These are phyloP conservation scores for Hemichromis elongatus DNA, from an alignment of 2,113 vertebrate genomes.

Conservation along the genomic window DNA sequence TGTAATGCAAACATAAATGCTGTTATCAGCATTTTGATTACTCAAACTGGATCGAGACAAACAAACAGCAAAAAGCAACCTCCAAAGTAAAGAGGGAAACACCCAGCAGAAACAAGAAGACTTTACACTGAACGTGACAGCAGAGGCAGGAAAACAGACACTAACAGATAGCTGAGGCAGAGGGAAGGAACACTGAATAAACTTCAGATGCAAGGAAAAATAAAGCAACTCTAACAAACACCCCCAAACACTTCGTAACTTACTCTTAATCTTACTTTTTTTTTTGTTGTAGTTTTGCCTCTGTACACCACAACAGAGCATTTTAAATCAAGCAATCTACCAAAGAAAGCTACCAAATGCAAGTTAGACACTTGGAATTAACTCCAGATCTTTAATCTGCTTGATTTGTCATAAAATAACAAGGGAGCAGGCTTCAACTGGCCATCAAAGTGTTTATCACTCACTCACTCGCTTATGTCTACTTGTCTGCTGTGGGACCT, in stretches of 20 bases:
- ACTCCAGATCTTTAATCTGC: background rate
- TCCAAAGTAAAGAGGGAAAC: background rate
- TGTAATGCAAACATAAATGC: background rate
- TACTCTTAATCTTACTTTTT: background rate
- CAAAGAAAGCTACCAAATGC: background rate
- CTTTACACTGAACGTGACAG: background rate
- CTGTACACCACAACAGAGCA: background rate
- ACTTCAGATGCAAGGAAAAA: background rate
- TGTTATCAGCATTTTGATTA: background rate
- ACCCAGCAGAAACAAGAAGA: background rate
- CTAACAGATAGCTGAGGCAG: accelerated
- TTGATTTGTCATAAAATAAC: background rate
- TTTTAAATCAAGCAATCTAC: background rate
- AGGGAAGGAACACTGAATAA: background rate
- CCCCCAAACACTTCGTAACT: background rate
- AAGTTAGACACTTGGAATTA: background rate
- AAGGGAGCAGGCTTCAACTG: background rate
- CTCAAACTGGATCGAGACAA: background rate
- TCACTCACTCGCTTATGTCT: background rate
- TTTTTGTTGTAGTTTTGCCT: background rate
- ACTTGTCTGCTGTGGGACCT: background rate
- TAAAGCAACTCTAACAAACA: background rate
- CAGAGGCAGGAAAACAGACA: background rate
- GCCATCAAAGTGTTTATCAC: background rate
- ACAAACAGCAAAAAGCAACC: background rate